These are phyloP conservation scores for Brachionus paranguensis DNA, from an alignment of 1,140 invertebrate genomes.

Conservation along the genomic window DNA sequence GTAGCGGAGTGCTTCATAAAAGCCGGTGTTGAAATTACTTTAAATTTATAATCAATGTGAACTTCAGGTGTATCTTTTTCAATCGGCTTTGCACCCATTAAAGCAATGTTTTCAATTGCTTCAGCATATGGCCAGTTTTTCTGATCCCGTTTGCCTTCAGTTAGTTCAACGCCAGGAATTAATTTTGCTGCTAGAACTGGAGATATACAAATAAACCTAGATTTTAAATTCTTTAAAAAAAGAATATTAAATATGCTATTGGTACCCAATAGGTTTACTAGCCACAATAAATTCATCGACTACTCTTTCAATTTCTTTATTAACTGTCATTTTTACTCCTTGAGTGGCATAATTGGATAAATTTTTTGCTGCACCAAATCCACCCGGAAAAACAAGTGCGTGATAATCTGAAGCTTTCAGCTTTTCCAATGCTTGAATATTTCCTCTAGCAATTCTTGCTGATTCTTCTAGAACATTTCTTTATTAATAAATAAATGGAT, in stretches of 20 bases:
- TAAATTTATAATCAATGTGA: conserved; percentile 57
- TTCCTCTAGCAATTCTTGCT: conserved; percentile 60
- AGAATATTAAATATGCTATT: background rate
- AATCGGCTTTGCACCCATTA: conserved; percentile 58
- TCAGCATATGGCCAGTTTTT: conserved; percentile 61
- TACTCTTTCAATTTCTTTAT: conserved; percentile 57
- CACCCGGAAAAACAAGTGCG: conserved; percentile 62
- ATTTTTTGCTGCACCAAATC: conserved; percentile 63
- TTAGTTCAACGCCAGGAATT: conserved; percentile 58
- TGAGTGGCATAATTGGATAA: conserved; percentile 62
- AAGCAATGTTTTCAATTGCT: conserved; percentile 57
- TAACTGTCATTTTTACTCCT: conserved; percentile 58
- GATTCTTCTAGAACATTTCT: conserved; percentile 62
- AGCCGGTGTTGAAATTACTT: conserved; percentile 61
- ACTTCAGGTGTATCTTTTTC: conserved; percentile 56
- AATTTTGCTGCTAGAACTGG: conserved; percentile 60
- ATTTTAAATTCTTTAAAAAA: conserved; percentile 26
- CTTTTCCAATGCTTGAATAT: conserved; percentile 56
- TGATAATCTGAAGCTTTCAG: conserved; percentile 54
- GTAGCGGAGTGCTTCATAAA: conserved; percentile 59
- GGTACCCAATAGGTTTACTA: conserved; percentile 60
- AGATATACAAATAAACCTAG: conserved; percentile 60
- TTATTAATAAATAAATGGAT: conserved; percentile 36
- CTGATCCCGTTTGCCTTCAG: conserved; percentile 56
- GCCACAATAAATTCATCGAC: conserved; percentile 59